phyloP scores from a whole-genome alignment of 1,140 invertebrate genomes.

The Neodiprion pinetum region DNA sequence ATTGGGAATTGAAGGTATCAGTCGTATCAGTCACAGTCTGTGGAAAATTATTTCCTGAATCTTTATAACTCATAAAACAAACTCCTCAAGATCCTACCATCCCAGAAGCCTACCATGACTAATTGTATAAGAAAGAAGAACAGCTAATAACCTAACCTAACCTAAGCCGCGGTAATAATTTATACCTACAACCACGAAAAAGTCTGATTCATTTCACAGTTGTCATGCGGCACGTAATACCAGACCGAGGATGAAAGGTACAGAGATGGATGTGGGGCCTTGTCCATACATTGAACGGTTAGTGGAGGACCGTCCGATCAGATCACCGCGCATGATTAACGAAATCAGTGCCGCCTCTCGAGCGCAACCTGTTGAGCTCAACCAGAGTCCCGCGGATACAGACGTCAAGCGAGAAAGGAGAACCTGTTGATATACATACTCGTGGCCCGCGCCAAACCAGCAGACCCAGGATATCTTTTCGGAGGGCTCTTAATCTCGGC shows the following conservation, averaged over 20 bases:
- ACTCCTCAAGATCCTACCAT: too few relatives aligned
- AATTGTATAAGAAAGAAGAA: neutral
- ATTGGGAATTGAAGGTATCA: too few relatives aligned
- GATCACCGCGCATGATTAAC: neutral
- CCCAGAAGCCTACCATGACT: too few relatives aligned
- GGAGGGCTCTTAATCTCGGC: too few relatives aligned
- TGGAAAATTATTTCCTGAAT: too few relatives aligned
- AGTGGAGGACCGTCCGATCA: neutral
- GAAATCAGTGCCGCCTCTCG: constrained; percentile 2
- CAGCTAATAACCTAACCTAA: neutral
- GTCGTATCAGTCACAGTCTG: too few relatives aligned
- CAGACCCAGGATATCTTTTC: too few relatives aligned
- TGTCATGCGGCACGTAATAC: neutral
- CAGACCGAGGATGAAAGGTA: too few relatives aligned
- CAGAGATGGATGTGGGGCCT: neutral
- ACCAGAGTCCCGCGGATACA: neutral
- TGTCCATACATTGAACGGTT: neutral
- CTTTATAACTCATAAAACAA: too few relatives aligned
- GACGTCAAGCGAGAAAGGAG: too few relatives aligned
- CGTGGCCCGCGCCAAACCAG: too few relatives aligned
- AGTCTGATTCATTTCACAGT: neutral
- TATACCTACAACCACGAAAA: neutral
- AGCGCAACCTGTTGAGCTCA: constrained; percentile 4
- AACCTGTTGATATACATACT: too few relatives aligned
- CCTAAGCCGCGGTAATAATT: neutral